Evolutionary conservation across 1,140 invertebrate genomes (phyloP), one percentile per base, ranked within the genome.

Genomic region (Pseudomyrmex cubaensis): DNA sequence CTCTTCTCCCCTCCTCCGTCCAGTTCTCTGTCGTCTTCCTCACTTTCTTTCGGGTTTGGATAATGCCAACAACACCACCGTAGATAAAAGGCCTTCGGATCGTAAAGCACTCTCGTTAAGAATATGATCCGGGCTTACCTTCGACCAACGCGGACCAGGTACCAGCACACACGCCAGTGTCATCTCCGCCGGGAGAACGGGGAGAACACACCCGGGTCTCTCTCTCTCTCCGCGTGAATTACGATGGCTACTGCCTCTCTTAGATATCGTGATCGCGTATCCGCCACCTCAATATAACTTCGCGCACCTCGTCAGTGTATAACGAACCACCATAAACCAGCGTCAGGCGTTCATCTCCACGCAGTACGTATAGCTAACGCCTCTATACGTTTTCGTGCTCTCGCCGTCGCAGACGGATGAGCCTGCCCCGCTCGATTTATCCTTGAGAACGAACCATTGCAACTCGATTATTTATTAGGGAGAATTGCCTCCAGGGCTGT

Each of bases 101-200:
- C 93, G 90, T 94, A 94, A 94, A 94, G 90, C 91, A 93, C 91
- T 93, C 93, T 94, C 92, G 93, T 93, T 94, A 94, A 94, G 92
- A 93, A 94, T 94, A 93, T 93, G 93, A 94, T 93, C 92, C 92
- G 92, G 90, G 89, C 90, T 93, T 93, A 90, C 92, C 88, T 92
- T 93, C 91, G 89, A 90, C 92, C 92, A 93, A 82, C 91, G 92
- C 88, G 89, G 88, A 86, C 90, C 86, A 75, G 64, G 83, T 87
- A 89, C 85, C 77, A 73, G 46, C 80, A 73, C 85, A 20, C n/a
- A 48, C 54, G 50, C 10, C 66, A 48, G 48, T 69, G 66, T 54
- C 63, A 82, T 22, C 83, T 62, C 61, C 61, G 17, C 61, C 3
- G 17, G 35, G 35, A 63, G 69, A 76, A 75, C 69, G 54, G 85